A percentile compares a stretch with the other conserved stretches of the same genome.
These are phyloP conservation scores for Cochlearius cochlearius DNA, from an alignment of 2,113 vertebrate species.

Conservation along the genomic window DNA sequence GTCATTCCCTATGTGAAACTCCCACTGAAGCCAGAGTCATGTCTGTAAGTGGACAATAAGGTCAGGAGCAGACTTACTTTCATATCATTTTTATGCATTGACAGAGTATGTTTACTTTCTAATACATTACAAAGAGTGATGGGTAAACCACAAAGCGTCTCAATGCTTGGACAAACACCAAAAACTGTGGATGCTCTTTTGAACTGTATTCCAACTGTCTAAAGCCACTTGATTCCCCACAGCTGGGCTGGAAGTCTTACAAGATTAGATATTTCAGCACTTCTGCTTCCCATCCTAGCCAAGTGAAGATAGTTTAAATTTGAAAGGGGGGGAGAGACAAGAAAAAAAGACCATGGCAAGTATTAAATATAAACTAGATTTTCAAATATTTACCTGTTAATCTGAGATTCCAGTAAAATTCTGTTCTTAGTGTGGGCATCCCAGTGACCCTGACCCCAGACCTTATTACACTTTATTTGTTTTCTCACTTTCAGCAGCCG, in stretches of 20 bases:
- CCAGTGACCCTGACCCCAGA: background rate
- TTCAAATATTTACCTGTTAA: background rate
- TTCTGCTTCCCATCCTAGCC: constrained; percentile 12
- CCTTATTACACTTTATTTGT: background rate
- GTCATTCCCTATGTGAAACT: background rate
- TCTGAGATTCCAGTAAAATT: background rate
- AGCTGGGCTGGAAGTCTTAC: constrained; percentile 47
- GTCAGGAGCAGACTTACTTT: background rate
- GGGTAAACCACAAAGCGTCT: constrained; percentile 3
- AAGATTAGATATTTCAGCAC: constrained; percentile 35
- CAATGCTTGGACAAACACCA: constrained; percentile 22
- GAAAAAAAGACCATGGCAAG: background rate
- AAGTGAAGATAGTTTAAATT: background rate
- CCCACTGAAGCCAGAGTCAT: background rate
- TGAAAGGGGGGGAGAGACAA: accelerated
- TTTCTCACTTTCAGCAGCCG: background rate
- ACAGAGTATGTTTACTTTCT: constrained; percentile 25
- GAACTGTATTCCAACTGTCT: constrained; percentile 29
- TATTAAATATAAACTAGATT: background rate
- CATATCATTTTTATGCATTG: background rate
- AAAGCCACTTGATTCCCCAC: constrained; percentile 42
- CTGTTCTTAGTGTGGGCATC: background rate
- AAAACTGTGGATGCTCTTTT: constrained; percentile 24
- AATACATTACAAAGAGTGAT: background rate
- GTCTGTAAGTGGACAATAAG: background rate